A percentile compares a stretch with the other conserved stretches of the same genome.
These are phyloP conservation scores for Pseudochirops cupreus DNA, from an alignment of 2,797 vertebrate genomes.

Conservation along the genomic window DNA sequence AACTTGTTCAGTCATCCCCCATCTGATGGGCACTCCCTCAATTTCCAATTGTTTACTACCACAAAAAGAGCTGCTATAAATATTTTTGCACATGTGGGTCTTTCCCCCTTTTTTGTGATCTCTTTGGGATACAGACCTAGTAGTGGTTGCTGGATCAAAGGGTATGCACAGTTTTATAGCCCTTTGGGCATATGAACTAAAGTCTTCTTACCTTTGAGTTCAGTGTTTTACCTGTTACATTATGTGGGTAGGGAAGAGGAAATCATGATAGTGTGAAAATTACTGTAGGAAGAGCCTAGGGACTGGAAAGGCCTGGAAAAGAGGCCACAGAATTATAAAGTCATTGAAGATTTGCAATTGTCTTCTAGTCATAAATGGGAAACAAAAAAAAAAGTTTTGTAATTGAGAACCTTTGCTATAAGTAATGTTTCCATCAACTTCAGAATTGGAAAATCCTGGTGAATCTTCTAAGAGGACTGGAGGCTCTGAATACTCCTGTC, in stretches of 20 bases:
- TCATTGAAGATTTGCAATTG: neutral
- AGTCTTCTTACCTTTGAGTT: neutral
- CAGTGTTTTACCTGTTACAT: neutral
- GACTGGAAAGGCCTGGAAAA: neutral
- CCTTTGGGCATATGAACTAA: too few relatives aligned
- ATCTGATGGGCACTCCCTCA: too few relatives aligned
- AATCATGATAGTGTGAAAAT: neutral
- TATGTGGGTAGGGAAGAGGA: conserved; percentile 20
- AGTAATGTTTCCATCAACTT: neutral
- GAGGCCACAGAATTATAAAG: neutral
- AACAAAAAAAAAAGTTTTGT: neutral
- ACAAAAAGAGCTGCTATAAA: too few relatives aligned
- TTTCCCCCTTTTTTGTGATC: too few relatives aligned
- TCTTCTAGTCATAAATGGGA: neutral
- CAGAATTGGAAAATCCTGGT: neutral
- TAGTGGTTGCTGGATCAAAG: too few relatives aligned
- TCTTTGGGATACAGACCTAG: too few relatives aligned
- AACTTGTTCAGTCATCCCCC: too few relatives aligned
- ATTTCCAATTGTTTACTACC: too few relatives aligned
- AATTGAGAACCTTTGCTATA: neutral
- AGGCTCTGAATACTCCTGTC: neutral
- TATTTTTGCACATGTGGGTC: too few relatives aligned
- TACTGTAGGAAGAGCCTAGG: neutral
- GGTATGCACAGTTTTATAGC: too few relatives aligned
- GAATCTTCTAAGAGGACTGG: neutral